Percentiles rank a stretch among this genome's conserved stretches.
Conservation (phyloP, 2,888 invertebrate genomes). For the Phyllotreta striolata region DNA sequence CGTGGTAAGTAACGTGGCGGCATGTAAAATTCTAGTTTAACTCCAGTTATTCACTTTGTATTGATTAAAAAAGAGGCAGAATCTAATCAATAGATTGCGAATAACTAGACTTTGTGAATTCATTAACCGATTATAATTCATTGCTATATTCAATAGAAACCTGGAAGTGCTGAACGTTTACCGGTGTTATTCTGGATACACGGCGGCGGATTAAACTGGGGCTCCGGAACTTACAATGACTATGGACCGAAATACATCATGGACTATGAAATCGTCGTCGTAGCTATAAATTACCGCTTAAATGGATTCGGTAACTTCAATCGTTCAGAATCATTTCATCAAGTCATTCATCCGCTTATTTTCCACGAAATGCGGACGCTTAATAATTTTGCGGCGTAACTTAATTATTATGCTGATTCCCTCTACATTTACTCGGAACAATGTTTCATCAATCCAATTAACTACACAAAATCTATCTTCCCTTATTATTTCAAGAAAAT, state of each 20-base stretch:
- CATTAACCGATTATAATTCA: background rate
- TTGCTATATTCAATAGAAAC: conserved; percentile 23
- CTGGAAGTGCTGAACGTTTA: conserved; percentile 35
- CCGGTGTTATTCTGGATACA: conserved; percentile 59
- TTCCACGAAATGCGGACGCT: no score
- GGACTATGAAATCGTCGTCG: conserved; percentile 70
- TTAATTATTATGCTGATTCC: no score
- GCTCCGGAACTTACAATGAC: conserved; percentile 37
- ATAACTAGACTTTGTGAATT: background rate
- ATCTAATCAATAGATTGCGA: no score
- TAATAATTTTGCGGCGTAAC: no score
- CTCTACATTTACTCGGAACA: no score
- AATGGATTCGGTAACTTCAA: conserved; percentile 67
- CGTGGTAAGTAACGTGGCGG: conserved; percentile 21
- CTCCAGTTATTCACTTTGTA: no score
- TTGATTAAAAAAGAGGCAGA: no score
- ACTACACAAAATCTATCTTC: no score
- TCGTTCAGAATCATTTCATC: background rate
- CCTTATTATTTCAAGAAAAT: no score
- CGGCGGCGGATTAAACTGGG: conserved; percentile 55
- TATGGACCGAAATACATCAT: conserved; percentile 61
- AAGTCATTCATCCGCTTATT: background rate
- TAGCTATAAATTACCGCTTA: conserved; percentile 74
- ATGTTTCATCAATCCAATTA: no score
- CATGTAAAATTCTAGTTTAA: no score